A percentile compares a stretch with the other conserved stretches of the same genome.
Conservation (phyloP, 1,140 invertebrate species). For the Coptotermes formosanus region DNA sequence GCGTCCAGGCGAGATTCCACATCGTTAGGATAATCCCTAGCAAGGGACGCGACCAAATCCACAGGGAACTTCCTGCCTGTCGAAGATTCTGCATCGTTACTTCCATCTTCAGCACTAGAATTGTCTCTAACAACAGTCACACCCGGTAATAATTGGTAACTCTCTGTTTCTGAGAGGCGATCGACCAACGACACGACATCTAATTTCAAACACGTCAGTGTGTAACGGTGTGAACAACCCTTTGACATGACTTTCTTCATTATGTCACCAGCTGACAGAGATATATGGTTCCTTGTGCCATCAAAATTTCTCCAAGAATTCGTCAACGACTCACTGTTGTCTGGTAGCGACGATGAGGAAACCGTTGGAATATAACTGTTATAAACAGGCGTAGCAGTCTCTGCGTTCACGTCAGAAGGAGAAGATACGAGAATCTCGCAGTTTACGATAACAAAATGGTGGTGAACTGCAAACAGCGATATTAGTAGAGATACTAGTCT, state of each 20-base stretch:
- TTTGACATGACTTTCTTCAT: constrained; percentile 45
- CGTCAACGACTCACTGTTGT: background rate
- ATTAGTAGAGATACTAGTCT: background rate
- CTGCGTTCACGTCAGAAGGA: background rate
- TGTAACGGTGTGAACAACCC: constrained; percentile 69
- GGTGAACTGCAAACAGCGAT: background rate
- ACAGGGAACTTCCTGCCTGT: constrained; percentile 43
- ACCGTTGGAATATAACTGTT: background rate
- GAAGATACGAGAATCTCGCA: background rate
- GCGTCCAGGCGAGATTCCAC: constrained; percentile 74
- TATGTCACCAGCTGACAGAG: background rate
- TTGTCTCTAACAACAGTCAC: constrained; percentile 68
- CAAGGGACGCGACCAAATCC: constrained; percentile 63
- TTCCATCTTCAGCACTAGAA: constrained; percentile 44
- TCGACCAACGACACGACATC: constrained; percentile 77
- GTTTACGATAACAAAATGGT: background rate
- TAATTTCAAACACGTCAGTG: constrained; percentile 72
- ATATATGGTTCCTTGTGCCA: background rate
- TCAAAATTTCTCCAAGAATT: background rate
- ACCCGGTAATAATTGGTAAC: constrained; percentile 62
- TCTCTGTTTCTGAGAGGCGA: constrained; percentile 61
- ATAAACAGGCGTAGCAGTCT: background rate
- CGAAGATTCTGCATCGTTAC: constrained; percentile 32
- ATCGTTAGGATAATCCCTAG: constrained; percentile 70
- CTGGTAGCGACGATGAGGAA: background rate